Conservation (phyloP, 2,888 invertebrate genomes). For the Pteria penguin region DNA sequence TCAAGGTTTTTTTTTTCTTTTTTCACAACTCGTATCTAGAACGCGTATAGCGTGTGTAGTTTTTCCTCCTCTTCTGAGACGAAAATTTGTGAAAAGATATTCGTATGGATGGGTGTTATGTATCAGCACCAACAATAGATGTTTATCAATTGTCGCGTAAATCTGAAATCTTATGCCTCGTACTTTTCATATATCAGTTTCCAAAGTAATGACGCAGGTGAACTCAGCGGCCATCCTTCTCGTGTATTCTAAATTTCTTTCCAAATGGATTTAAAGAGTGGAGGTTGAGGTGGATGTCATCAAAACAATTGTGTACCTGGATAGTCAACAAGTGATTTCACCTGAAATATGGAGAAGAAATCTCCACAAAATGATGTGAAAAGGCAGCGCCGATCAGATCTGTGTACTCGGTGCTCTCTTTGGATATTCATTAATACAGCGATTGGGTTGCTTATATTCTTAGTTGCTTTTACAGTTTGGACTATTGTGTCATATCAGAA, state of each 20-base stretch:
- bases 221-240: neutral
- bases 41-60: no score
- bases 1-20: neutral
- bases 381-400: neutral
- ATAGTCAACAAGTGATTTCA: no score
- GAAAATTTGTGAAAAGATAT: neutral
- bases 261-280: constrained; percentile 29
- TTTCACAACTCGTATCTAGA: no score
- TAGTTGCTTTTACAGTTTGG: constrained; percentile 32
- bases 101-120: neutral
- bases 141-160: neutral
- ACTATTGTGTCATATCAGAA: constrained; percentile 35
- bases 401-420: constrained; percentile 8
- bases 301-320: no score
- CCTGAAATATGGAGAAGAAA: constrained; percentile 26
- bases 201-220: neutral
- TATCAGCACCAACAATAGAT: neutral
- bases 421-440: constrained; percentile 18
- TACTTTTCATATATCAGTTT: neutral
- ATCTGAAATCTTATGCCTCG: neutral
- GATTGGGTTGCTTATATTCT: constrained; percentile 1
- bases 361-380: neutral
- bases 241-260: neutral
- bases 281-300: neutral
- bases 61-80: no score